phyloP scores from a whole-genome alignment of 2,888 invertebrate genomes.

The Antheraea yamamai region DNA sequence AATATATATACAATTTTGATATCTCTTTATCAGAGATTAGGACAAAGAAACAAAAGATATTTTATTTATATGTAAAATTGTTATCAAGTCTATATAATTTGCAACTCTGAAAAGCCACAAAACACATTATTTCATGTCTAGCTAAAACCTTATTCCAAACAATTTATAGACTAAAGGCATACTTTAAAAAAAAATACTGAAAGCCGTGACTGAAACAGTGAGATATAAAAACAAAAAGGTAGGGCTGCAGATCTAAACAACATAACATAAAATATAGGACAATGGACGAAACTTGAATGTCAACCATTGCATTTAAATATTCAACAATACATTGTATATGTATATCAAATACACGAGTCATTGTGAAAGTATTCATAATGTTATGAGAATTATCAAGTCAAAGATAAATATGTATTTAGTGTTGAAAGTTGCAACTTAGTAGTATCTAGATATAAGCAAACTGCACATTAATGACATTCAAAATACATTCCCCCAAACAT shows the following conservation, averaged over 20 bases:
- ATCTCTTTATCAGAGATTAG: too few relatives aligned
- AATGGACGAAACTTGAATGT: background rate
- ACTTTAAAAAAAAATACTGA: too few relatives aligned
- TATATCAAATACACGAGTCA: background rate
- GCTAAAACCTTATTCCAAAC: background rate
- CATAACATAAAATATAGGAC: background rate
- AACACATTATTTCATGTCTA: background rate
- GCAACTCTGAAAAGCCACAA: background rate
- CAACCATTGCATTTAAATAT: background rate
- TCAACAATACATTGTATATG: background rate
- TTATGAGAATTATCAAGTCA: slow-evolving; percentile 8
- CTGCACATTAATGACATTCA: background rate
- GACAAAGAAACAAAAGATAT: too few relatives aligned
- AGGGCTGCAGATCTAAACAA: background rate
- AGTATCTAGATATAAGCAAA: background rate
- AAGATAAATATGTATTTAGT: background rate
- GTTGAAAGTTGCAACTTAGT: background rate
- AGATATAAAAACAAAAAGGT: background rate
- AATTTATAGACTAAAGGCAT: background rate
- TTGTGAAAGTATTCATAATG: background rate
- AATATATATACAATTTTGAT: too few relatives aligned
- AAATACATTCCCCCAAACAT: background rate
- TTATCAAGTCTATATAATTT: too few relatives aligned
- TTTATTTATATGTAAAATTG: too few relatives aligned
- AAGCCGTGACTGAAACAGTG: background rate